phyloP scores from a whole-genome alignment of 1,140 invertebrate species.

The Drosophila subpulchrella region DNA sequence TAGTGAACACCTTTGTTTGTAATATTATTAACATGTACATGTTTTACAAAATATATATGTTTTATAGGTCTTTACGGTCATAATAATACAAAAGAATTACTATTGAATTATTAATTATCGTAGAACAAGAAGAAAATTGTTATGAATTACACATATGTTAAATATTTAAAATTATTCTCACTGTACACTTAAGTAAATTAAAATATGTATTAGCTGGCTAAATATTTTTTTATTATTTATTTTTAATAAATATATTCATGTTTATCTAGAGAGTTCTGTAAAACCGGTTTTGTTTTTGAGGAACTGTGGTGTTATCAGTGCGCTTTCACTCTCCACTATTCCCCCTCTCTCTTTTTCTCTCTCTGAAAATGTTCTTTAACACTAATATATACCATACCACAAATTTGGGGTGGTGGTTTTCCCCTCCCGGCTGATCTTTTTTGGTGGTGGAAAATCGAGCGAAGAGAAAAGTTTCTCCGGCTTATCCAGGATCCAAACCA shows the following conservation, averaged over 20 bases:
- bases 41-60: background rate
- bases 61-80: too few species aligned
- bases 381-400: background rate
- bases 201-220: too few species aligned
- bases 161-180: too few species aligned
- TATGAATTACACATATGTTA: too few species aligned
- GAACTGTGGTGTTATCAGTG: conserved; percentile 15
- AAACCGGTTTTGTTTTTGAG: conserved; percentile 47
- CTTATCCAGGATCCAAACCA: conserved; percentile 37
- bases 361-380: background rate
- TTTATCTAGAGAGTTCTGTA: background rate
- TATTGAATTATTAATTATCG: too few species aligned
- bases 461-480: conserved; percentile 12
- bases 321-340: background rate
- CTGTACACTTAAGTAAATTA: too few species aligned
- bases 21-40: background rate
- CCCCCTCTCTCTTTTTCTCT: background rate
- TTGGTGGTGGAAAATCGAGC: conserved; percentile 39
- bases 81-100: too few species aligned
- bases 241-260: too few species aligned
- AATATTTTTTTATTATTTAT: background rate
- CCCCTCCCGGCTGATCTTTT: conserved; percentile 18
- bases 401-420: conserved; percentile 51
- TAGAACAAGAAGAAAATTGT: too few species aligned
- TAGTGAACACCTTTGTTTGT: too few species aligned